phyloP scores from a whole-genome alignment of 2,888 invertebrate genomes.

The Rotaria socialis region DNA sequence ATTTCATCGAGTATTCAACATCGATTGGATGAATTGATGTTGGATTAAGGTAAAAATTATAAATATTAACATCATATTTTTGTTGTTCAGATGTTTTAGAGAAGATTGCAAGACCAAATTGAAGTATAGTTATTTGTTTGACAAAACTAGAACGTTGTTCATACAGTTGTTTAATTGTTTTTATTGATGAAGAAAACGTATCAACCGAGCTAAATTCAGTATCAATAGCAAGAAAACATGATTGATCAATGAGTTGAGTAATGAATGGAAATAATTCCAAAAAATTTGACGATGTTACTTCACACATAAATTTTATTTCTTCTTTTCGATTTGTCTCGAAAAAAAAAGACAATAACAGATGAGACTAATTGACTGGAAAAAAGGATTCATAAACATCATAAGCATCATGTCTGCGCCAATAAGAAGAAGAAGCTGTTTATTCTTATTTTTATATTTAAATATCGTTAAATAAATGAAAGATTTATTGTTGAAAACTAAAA shows the following conservation, averaged over 20 bases:
- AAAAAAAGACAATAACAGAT: neutral
- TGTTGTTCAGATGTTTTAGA: neutral
- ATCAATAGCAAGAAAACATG: neutral
- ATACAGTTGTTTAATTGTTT: neutral
- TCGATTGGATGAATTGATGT: constrained; percentile 6
- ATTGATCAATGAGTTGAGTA: neutral
- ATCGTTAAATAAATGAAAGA: neutral
- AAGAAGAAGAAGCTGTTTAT: neutral
- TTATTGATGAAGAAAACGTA: neutral
- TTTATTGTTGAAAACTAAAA: too few species aligned
- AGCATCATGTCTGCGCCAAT: neutral
- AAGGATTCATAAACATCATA: neutral
- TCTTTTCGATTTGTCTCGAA: neutral
- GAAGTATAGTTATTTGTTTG: neutral
- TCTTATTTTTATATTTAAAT: neutral
- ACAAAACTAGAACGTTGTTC: neutral
- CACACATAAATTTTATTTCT: neutral
- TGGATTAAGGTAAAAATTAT: constrained; percentile 26
- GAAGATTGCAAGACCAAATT: constrained; percentile 23
- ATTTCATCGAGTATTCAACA: neutral
- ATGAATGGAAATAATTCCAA: neutral
- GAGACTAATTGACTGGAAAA: neutral
- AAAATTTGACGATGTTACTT: neutral
- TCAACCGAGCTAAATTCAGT: neutral
- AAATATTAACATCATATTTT: constrained; percentile 2